Conservation (phyloP, 2,888 invertebrate genomes). For the Rosalia funebris region DNA sequence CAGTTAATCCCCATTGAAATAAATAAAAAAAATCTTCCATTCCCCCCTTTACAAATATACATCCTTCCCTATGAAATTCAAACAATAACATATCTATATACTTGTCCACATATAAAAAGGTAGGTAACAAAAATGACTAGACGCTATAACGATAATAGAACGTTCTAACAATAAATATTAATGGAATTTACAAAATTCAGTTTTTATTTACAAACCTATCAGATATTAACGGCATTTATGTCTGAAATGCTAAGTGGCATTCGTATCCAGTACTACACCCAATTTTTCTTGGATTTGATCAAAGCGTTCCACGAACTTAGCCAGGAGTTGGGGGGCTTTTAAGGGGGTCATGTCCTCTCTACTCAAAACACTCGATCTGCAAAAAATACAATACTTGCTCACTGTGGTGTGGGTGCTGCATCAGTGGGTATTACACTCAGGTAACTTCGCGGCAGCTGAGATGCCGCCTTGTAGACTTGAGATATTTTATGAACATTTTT, state of each 20-base stretch:
- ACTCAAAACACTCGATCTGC: slow-evolving; percentile 38
- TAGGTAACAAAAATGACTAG: slow-evolving; percentile 18
- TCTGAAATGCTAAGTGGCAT: slow-evolving; percentile 18
- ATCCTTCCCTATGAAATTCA: background rate
- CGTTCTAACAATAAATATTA: background rate
- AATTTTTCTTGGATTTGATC: slow-evolving; percentile 61
- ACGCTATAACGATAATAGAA: slow-evolving; percentile 12
- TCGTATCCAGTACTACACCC: slow-evolving; percentile 39
- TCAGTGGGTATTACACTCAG: too few species aligned
- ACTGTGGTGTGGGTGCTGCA: too few species aligned
- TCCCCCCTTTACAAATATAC: background rate
- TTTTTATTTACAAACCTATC: slow-evolving; percentile 10
- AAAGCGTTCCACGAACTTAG: slow-evolving; percentile 59
- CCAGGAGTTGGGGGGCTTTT: slow-evolving; percentile 56
- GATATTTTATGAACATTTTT: too few species aligned
- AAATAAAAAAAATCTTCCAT: too few species aligned
- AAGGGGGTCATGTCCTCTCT: slow-evolving; percentile 47
- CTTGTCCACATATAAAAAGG: background rate
- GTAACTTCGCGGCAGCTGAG: too few species aligned
- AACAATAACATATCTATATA: background rate
- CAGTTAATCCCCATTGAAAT: background rate
- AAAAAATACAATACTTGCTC: too few species aligned
- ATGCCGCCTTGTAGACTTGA: too few species aligned
- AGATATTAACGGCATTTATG: background rate
- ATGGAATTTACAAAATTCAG: slow-evolving; percentile 1